A percentile compares a stretch with the other conserved stretches of the same genome.
Evolutionary conservation across 1,140 invertebrate genomes (phyloP).

Genomic region (Probaryconus sp.): DNA sequence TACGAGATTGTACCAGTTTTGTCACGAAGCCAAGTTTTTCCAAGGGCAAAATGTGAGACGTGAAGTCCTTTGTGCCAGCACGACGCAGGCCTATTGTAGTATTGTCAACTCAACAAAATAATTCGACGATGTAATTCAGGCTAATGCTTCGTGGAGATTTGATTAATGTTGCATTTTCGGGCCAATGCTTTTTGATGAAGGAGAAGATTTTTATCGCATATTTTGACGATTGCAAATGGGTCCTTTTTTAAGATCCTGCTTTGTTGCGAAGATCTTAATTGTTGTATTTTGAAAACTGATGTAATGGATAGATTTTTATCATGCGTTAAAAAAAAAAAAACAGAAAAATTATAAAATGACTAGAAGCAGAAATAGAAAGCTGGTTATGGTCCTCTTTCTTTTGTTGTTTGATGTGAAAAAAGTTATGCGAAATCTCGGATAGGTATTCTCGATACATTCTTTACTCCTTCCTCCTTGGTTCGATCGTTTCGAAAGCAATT

Average conservation of each 20-base stretch:
- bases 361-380: no score
- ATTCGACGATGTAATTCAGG: conserved; percentile 40
- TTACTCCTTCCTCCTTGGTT: conserved; percentile 32
- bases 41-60: conserved; percentile 38
- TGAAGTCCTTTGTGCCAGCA: conserved; percentile 55
- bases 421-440: conserved; percentile 39
- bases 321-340: no score
- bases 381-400: background rate
- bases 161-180: conserved; percentile 34
- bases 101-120: conserved; percentile 38
- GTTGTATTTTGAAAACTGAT: no score
- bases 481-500: conserved; percentile 42
- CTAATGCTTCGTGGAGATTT: conserved; percentile 3
- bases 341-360: no score
- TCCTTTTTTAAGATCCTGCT: no score
- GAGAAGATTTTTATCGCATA: no score
- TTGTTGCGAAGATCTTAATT: no score
- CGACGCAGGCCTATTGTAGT: conserved; percentile 39
- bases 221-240: no score
- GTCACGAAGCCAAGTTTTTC: conserved; percentile 46
- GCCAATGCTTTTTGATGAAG: conserved; percentile 7
- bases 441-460: conserved; percentile 45
- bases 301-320: no score
- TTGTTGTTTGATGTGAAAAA: no score
- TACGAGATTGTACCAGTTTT: conserved; percentile 48